Evolutionary conservation across 2,888 invertebrate genomes (phyloP).

Genomic region (Dascillus cervinus): DNA sequence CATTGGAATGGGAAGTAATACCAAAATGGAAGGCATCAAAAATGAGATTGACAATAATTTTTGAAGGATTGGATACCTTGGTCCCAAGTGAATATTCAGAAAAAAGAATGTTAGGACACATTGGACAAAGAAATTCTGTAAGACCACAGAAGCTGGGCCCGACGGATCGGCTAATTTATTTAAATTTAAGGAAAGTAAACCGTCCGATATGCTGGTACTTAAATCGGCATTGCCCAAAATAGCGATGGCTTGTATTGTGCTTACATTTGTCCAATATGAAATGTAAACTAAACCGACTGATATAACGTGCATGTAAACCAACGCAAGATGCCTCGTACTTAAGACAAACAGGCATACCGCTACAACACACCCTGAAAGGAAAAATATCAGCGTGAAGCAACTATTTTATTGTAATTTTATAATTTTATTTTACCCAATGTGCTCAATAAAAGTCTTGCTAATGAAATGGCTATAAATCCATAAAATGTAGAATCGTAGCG

Average conservation of each 20-base stretch:
- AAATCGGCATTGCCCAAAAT: no score
- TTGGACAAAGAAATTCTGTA: constrained; percentile 67
- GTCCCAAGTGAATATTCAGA: constrained; percentile 64
- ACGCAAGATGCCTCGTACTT: constrained; percentile 76
- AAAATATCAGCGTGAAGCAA: no score
- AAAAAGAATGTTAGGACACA: constrained; percentile 61
- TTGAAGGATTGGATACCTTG: constrained; percentile 53
- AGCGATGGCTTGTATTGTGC: constrained; percentile 55
- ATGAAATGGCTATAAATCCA: constrained; percentile 32
- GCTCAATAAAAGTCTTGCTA: constrained; percentile 35
- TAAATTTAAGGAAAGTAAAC: constrained; percentile 62
- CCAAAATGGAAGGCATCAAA: constrained; percentile 61
- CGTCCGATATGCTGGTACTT: constrained; percentile 58
- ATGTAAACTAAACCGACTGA: constrained; percentile 76
- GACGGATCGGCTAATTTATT: constrained; percentile 56
- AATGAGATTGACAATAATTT: constrained; percentile 61
- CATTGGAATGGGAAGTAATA: constrained; percentile 48
- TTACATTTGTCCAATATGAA: constrained; percentile 79
- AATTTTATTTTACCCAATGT: constrained; percentile 32
- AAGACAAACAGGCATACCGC: constrained; percentile 79
- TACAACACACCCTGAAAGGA: constrained; percentile 68
- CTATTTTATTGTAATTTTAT: no score
- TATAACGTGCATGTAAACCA: constrained; percentile 81
- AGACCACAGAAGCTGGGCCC: constrained; percentile 53
- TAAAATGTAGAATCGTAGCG: constrained; percentile 37